Evolutionary conservation across 30 jellyfish, hydroid and myxozoan species (phyloP), one percentile per base, ranked within the genome.

Genomic region (Hydractinia echinata): DNA sequence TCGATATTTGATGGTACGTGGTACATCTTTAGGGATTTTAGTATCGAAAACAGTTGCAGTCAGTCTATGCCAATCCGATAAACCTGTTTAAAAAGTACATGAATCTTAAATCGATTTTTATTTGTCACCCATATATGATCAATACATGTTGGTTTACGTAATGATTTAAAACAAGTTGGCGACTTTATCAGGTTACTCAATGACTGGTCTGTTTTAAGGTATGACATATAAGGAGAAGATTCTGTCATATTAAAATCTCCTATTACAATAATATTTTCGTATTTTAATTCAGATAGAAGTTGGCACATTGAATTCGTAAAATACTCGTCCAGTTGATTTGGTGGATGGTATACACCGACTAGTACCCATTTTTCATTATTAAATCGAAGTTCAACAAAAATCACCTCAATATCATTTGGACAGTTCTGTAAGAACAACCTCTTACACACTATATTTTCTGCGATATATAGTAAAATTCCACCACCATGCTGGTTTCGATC

Each of bases 21-120:
- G 68, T 56, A 9, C 13, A 10, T 56, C n/a, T 56, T n/a, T 56
- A 10, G 68, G 68, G n/a, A 56, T 56, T 9, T 56, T 56, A 56
- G n/a, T 9, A 56, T 56, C n/a, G 13, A 56, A 9, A 9, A 56
- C 68, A 9, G 68, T 56, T 9, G 68, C 68, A 56, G 68, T 56
- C 13, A 56, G 68, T n/a, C n/a, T 56, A 56, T 56, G 68, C 68
- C 68, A 56, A 56, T 56, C 68, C 10, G 68, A 56, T 56, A 56
- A 9, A n/a, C 68, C 68, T 56, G 68, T 56, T 56, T 56, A 10
- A 9, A 56, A 56, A 9, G 68, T 56, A 56, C n/a, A 56, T n/a
- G n/a, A n/a, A n/a, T n/a, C n/a, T 56, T 56, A 56, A 56, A 56
- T 56, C 68, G 68, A 9, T 56, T n/a, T n/a, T 56, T 56, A n/a